Conservation (phyloP, 2,888 invertebrate species). For the Nematopogon swammerdamellus region DNA sequence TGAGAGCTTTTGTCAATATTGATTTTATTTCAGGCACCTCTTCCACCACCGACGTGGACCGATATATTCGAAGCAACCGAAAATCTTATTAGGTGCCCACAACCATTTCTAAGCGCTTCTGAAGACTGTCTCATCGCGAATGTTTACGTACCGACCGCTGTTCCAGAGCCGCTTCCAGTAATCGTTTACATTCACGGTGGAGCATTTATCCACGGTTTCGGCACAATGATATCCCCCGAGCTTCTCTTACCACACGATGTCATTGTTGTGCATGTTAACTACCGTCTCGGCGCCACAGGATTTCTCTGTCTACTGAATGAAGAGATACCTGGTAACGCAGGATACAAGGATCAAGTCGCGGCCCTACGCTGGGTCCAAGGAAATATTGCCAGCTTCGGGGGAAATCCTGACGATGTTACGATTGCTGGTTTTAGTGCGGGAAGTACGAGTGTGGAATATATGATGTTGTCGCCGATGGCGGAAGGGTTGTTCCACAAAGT, state of each 20-base stretch:
- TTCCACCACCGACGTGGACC: constrained; percentile 4
- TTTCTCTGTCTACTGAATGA: constrained; percentile 4
- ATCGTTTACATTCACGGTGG: constrained; percentile 5
- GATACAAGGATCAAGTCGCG: constrained; percentile 4
- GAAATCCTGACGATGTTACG: constrained; percentile 3
- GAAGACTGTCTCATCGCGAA: constrained; percentile 6
- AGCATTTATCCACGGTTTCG: not conserved
- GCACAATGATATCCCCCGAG: not conserved
- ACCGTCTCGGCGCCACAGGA: constrained; percentile 4
- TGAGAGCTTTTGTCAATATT: too few relatives aligned
- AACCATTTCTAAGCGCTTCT: not conserved
- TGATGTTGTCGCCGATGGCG: not conserved
- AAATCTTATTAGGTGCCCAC: constrained; percentile 7
- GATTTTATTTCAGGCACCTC: constrained; percentile 6
- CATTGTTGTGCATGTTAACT: constrained; percentile 4
- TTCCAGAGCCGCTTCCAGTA: constrained; percentile 1
- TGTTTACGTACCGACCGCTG: constrained; percentile 4
- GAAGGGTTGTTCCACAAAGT: constrained; percentile 1
- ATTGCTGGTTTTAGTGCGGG: constrained; percentile 3
- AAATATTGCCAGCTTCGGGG: constrained; percentile 2
- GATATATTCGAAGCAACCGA: constrained; percentile 5
- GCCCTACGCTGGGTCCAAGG: constrained; percentile 8
- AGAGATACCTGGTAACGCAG: constrained; percentile 4
- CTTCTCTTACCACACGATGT: not conserved
- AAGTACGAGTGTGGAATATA: constrained; percentile 1